Base-by-base conservation (phyloP, 2,888 invertebrate species). In the Diadegma fenestrale region DNA sequence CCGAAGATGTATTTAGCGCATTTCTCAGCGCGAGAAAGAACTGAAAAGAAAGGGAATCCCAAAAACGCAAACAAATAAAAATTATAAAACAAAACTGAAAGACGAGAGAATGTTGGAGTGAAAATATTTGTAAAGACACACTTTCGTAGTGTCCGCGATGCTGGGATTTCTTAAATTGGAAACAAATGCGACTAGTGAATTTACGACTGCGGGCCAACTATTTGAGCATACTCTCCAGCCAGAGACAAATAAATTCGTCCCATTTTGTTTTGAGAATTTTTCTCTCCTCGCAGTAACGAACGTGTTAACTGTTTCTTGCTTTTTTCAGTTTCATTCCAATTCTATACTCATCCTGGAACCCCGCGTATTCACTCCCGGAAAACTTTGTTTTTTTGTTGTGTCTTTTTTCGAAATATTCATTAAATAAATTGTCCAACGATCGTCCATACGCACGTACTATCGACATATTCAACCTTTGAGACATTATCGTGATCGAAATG, bases 111-210 rank as follows among this genome's bases (percentile, higher is more conserved):
- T 58, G 58, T 45, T 77, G 68, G 81, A 17, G 58, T 26, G 43
- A 22, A 75, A 75, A 69, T 69, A 71, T 78, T 75, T 41, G 73
- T 68, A 26, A 37, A 58, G 43, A 19, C 19, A 58, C 45, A 58
- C 66, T 71, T n/a, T 43, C 26, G 58, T 33, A 30, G 22, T 45
- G 51, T 30, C 45, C 45, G 22, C 43, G 69, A 33, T 71, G 33
- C 22, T 82, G 78, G 80, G 80, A 75, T 81, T 88, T 89, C 90
- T 91, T 92, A 91, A 92, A 91, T 91, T 90, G 89, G 90, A 90
- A 91, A 92, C 91, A 89, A 91, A 90, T 90, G 90, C 90, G 87
- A 77, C 79, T 81, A 77, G 33, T 51, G 87, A 89, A 92, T 91
- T 91, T 91, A 91, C 90, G 90, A 88, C 88, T 81, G 84, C 86